Base-by-base conservation (phyloP, 2,888 invertebrate species). In the Conops quadrifasciatus region DNA sequence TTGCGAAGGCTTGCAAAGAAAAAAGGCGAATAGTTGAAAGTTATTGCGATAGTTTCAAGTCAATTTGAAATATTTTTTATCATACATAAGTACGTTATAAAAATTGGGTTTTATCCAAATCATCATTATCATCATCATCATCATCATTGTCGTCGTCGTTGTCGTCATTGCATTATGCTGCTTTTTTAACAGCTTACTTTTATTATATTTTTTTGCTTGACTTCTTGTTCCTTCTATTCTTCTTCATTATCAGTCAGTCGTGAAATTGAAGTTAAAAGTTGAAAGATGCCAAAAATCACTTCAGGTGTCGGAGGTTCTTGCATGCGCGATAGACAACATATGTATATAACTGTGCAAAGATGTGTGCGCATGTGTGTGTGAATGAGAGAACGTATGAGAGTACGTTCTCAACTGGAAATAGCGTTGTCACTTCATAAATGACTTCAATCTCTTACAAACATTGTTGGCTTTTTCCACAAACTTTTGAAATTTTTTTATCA, bases 381-480 rank as follows among this genome's bases (percentile, higher is more conserved):
- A 16, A n/a, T 47, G 60, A 15, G 56, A 51, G 53, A 7, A 36
- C 51, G 26, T 63, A 24, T 43, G 36, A 36, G 45, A 3, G 3
- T 4, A 19, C n/a, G 26, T 26, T 21, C 47, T 47, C 28, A 59
- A 47, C 49, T 47, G 66, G 66, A 66, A 66, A 30, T 56, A 21
- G 59, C 45, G 28, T 19, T 67, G 67, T 59, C 59, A 49, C 67
- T 67, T 43, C 47, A 47, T 67, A 59, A 67, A 24, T 47, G 24
- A 67, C 59, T 47, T 47, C 26, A 67, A 67, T 49, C 21, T 26
- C n/a, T 58, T 47, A 49, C 59, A 7, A 26, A 51, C 53, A 66
- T n/a, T 21, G 21, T 28, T 30, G 24, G 28, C 51, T 26, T n/a
- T 30, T 51, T 36, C 21, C 26, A 36, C n/a, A n/a, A n/a, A n/a